Conservation (phyloP, 1,140 invertebrate species). For the Nilaparvata lugens region DNA sequence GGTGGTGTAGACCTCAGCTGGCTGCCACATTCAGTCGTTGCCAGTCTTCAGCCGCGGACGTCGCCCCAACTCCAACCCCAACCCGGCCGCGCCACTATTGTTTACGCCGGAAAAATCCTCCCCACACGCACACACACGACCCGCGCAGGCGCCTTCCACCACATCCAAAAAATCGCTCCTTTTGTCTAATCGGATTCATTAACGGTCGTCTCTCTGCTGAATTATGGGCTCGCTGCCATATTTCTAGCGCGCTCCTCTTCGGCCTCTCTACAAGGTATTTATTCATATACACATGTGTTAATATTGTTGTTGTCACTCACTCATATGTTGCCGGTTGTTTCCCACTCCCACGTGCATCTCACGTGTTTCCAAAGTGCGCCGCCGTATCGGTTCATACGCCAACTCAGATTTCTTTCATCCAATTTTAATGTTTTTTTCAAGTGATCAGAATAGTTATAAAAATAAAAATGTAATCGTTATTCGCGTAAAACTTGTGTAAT, state of each 20-base stretch:
- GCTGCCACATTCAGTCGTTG: too few species aligned
- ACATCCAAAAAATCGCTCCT: constrained; percentile 6
- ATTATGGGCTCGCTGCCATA: constrained; percentile 40
- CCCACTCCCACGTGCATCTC: neutral
- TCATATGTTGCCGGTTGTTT: neutral
- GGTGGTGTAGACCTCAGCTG: neutral
- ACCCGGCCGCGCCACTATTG: neutral
- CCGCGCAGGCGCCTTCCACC: constrained; percentile 3
- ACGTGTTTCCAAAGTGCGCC: constrained; percentile 1
- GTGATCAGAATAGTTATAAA: too few species aligned
- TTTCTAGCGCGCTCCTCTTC: constrained; percentile 6
- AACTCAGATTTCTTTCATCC: too few species aligned
- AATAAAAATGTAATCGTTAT: too few species aligned
- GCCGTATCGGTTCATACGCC: too few species aligned
- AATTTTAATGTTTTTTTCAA: too few species aligned
- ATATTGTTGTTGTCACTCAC: neutral
- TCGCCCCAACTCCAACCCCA: neutral
- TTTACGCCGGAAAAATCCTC: neutral
- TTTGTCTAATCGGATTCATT: constrained; percentile 47
- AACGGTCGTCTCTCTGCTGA: constrained; percentile 39
- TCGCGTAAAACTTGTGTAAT: too few species aligned
- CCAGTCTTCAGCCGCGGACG: neutral
- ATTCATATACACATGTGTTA: neutral
- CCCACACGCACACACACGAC: neutral
- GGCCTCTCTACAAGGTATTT: neutral